Base-by-base conservation (phyloP, 2,888 invertebrate species). In the Romanomermis culicivorax region DNA sequence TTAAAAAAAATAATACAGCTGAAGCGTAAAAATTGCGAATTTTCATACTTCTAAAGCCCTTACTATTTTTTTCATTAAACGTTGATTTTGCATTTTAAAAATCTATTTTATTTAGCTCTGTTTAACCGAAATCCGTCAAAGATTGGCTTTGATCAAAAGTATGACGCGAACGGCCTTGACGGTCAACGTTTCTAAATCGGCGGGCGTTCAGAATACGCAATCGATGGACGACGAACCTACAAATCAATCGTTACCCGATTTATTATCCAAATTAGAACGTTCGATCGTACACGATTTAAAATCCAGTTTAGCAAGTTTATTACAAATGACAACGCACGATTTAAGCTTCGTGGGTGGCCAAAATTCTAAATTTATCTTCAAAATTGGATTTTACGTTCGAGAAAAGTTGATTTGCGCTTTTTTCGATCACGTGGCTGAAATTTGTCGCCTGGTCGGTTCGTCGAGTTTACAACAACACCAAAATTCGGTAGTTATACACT, bases 261-360 rank as follows among this genome's bases (percentile, higher is more conserved):
- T 57, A 11, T 36, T 56, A 24, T 29, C 57, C 17, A 62, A 58
- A 56, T 58, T 66, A 11, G 63, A 66, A 51, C 64, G 63, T 54
- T 55, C 58, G 2, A 61, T 63, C 52, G 55, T 64, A 2, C 58
- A 64, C 27, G 60, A 64, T 43, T 61, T 65, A 26, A 66, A 66
- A 60, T 64, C 66, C 1, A 60, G 63, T 2, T 58, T 68, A 23
- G 66, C 65, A 11, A 64, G 65, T 58, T 59, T 67, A 3, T 59
- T 66, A 2, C 17, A 36, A 27, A 27, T 27, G 50, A 49, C 50
- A 23, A 23, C 50, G 7, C 29, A 7, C 27, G 50, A 49, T 11
- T 29, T 49, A 29, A 49, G 50, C 23, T 49, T 25, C 27, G 50
- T 49, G 25, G 14, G n/a, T n/a, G 23, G 23, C 11, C 50, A 49